A percentile compares a stretch with the other conserved stretches of the same genome.
Evolutionary conservation across 1,140 invertebrate species (phyloP).

Genomic region (Bombus difficillimus): DNA sequence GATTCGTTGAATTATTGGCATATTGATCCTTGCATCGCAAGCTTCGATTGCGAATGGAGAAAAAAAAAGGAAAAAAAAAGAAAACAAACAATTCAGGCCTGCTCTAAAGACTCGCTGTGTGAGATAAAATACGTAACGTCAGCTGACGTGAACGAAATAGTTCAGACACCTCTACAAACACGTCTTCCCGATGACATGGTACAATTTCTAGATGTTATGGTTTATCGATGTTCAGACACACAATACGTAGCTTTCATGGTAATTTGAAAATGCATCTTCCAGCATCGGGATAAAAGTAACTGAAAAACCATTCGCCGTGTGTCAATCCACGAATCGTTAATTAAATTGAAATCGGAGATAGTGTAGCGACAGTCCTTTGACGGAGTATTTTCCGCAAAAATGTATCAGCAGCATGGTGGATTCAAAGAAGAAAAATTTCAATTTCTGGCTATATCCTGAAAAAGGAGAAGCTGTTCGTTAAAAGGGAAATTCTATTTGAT

Average conservation of each 20-base stretch:
- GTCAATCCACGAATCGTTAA: neutral
- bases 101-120: neutral
- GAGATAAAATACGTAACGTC: neutral
- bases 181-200: too few species aligned
- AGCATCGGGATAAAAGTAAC: neutral
- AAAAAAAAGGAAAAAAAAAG: too few species aligned
- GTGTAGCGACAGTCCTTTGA: neutral
- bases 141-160: too few species aligned
- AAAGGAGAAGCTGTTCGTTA: neutral
- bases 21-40: neutral
- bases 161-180: too few species aligned
- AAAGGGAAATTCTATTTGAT: neutral
- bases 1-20: slow-evolving; percentile 14
- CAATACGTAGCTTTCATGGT: neutral
- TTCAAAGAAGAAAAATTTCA: neutral
- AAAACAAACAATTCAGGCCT: neutral
- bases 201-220: too few species aligned
- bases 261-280: neutral
- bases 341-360: slow-evolving; percentile 6
- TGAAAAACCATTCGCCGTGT: neutral
- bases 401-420: neutral
- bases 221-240: too few species aligned
- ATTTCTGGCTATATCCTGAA: neutral
- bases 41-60: neutral
- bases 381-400: neutral